Conservation (phyloP, 2,888 invertebrate genomes). For the Teleiodes luculella region DNA sequence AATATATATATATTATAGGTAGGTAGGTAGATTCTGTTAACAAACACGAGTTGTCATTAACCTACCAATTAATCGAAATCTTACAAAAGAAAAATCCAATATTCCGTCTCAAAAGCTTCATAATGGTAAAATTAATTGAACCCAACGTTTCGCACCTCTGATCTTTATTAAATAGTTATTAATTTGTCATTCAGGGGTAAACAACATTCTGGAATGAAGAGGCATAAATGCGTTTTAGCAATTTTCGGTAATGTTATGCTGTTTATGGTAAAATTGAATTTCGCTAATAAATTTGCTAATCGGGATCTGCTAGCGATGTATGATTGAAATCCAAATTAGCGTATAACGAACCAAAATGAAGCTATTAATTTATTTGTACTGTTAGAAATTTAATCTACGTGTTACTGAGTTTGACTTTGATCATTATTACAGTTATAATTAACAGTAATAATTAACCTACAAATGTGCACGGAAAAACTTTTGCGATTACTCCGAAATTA, state of each 20-base stretch:
- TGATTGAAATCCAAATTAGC: conserved; percentile 7
- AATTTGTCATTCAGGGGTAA: conserved; percentile 2
- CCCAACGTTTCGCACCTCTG: conserved; percentile 30
- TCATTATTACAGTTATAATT: background rate
- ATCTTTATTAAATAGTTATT: conserved; percentile 24
- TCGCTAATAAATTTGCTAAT: conserved; percentile 9
- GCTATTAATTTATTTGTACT: background rate
- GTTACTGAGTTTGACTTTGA: background rate
- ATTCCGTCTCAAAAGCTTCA: conserved; percentile 24
- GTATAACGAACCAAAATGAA: conserved; percentile 4
- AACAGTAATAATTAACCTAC: too few species aligned
- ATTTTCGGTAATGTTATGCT: background rate
- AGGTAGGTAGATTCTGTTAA: too few species aligned
- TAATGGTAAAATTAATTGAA: conserved; percentile 42
- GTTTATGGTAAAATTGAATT: conserved; percentile 10
- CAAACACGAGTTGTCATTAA: conserved; percentile 24
- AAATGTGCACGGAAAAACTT: too few species aligned
- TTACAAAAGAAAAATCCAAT: conserved; percentile 38
- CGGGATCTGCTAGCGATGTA: conserved; percentile 5
- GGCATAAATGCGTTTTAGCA: conserved; percentile 3
- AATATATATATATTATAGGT: too few species aligned
- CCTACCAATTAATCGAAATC: conserved; percentile 42
- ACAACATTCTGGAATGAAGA: background rate
- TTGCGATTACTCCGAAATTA: too few species aligned
- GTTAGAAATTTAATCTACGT: background rate